phyloP scores from a whole-genome alignment of 2,113 vertebrate species.

The Lasiurus borealis region DNA sequence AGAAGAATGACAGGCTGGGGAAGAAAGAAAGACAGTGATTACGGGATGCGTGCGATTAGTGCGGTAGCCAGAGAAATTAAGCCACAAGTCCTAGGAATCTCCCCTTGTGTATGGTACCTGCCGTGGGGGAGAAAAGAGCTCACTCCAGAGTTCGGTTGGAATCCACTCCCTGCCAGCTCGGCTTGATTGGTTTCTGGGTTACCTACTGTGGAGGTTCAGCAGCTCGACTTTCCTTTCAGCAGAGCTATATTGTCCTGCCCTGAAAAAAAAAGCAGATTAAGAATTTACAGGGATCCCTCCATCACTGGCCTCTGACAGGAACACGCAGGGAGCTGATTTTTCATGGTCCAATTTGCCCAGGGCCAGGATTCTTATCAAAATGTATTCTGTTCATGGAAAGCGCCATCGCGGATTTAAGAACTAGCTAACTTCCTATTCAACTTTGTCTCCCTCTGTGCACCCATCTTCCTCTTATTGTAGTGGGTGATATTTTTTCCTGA shows the following conservation, averaged over 20 bases:
- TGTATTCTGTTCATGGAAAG: constrained; percentile 87
- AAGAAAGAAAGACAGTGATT: constrained; percentile 92
- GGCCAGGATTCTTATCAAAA: constrained; percentile 89
- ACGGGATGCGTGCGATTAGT: constrained; percentile 93
- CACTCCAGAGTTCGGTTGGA: constrained; percentile 91
- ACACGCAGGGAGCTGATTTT: constrained; percentile 90
- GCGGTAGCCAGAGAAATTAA: constrained; percentile 97
- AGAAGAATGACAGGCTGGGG: constrained; percentile 90
- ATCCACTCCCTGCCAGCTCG: constrained; percentile 92
- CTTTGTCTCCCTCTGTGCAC: background rate
- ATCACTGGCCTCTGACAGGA: constrained; percentile 92
- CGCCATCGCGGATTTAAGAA: constrained; percentile 80
- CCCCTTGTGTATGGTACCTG: constrained; percentile 90
- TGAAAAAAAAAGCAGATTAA: constrained; percentile 91
- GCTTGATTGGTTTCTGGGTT: constrained; percentile 96
- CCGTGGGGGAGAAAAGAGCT: constrained; percentile 91
- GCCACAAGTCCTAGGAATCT: constrained; percentile 94
- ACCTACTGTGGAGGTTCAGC: constrained; percentile 92
- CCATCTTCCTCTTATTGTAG: constrained; percentile 75
- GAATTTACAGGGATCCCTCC: constrained; percentile 95
- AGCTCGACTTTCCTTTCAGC: constrained; percentile 92
- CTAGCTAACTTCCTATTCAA: constrained; percentile 79
- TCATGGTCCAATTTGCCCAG: constrained; percentile 89
- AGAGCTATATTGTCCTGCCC: constrained; percentile 89
- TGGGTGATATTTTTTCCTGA: constrained; percentile 71